A percentile compares a stretch with the other conserved stretches of the same genome.
Evolutionary conservation across 2,888 invertebrate species (phyloP).

Genomic region (Synergus laeviventris): DNA sequence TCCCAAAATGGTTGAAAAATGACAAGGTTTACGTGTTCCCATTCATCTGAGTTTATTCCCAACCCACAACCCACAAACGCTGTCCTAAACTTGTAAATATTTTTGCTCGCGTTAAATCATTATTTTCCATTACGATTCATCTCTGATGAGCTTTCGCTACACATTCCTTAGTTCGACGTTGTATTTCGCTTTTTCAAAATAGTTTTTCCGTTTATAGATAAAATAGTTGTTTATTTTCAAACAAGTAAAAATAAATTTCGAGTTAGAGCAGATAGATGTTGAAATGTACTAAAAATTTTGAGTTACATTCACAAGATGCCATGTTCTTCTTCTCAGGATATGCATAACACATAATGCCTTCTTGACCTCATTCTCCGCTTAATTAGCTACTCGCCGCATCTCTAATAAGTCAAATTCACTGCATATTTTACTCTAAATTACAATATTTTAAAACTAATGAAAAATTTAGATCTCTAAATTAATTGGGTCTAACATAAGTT

Average conservation of each 20-base stretch:
- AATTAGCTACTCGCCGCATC: not conserved
- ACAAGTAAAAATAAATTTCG: too few species aligned
- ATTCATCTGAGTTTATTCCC: not conserved
- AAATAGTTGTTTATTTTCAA: not conserved
- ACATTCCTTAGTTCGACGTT: not conserved
- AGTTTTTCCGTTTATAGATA: not conserved
- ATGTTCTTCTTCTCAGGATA: not conserved
- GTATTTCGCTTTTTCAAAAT: not conserved
- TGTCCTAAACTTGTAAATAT: slow-evolving; percentile 20
- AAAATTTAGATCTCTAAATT: not conserved
- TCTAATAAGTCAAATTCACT: not conserved
- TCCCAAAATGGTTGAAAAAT: not conserved
- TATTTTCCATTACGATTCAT: not conserved
- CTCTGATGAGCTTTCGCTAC: not conserved
- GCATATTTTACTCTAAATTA: not conserved
- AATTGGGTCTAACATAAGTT: not conserved
- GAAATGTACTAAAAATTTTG: not conserved
- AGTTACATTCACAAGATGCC: not conserved
- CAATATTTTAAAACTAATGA: not conserved
- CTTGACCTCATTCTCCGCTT: not conserved
- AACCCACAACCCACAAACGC: not conserved
- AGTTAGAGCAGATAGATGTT: not conserved
- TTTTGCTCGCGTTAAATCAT: slow-evolving; percentile 8
- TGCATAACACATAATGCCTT: not conserved
- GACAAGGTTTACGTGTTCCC: not conserved